Evolutionary conservation across 2,113 vertebrate genomes (phyloP), one percentile per base, ranked within the genome.

Genomic region (Heliornis fulica): DNA sequence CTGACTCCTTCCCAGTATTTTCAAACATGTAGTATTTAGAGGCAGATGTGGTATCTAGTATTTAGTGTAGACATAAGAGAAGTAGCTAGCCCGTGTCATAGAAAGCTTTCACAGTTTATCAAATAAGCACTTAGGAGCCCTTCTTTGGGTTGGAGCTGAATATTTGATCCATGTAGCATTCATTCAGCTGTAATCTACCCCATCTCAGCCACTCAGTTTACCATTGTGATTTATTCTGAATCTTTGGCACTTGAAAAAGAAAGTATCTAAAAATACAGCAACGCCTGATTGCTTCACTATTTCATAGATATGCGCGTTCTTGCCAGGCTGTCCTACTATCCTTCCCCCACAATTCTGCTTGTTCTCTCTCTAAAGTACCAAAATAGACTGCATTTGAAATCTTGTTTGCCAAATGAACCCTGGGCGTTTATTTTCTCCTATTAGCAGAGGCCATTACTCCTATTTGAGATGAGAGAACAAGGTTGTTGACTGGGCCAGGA

Each of bases 241-340:
- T 91, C 90, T 96, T 94, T 90, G 84, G 87, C 71, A 63, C 90
- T 93, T 91, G 79, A 93, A 69, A 85, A 91, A 92, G 59, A 92
- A 86, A 94, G 75, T 66, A 56, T 81, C 96, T 94, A 96, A 96
- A 96, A 96, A 95, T 96, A 95, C 51, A 72, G 13, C 53, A 54
- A 21, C 0, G 31, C 48, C 79, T 95, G 93, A 92, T 93, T 94
- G 68, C 90, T 86, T 92, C 43, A 13, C 76, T 83, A 2, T 96
- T 96, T 92, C 60, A 60, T 56, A 80, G 85, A 92, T 83, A 64
- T 6, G 5, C 56, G 45, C 3, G 1, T 88, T 83, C 60, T 83
- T 81, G 76, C 76, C 43, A 25, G 51, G n/a, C 63, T 81, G 38
- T 65, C 48, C 48, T 78, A 13, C 61, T 63, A 1, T 60, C 56